phyloP scores from a whole-genome alignment of 2,113 vertebrate species.

The Crotalus horridus region DNA sequence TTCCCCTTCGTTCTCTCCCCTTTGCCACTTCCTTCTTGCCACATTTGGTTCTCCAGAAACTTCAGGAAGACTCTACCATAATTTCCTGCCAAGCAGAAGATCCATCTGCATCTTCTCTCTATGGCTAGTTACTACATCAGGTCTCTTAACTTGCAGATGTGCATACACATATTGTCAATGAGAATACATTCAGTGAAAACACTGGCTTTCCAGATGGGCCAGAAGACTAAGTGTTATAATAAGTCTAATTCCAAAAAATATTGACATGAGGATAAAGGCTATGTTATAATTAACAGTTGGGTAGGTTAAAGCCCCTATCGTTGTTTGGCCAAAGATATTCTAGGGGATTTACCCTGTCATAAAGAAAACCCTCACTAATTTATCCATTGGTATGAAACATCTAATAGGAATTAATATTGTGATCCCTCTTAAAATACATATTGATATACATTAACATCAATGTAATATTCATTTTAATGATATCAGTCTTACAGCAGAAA shows the following conservation, averaged over 20 bases:
- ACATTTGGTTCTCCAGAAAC: neutral
- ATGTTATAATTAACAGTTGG: neutral
- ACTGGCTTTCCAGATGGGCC: neutral
- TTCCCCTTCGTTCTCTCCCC: neutral
- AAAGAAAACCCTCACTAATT: neutral
- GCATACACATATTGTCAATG: neutral
- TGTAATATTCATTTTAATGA: neutral
- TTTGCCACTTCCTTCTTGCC: neutral
- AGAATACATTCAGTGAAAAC: neutral
- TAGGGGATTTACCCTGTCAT: neutral
- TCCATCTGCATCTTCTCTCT: neutral
- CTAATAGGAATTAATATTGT: neutral
- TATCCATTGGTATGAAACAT: neutral
- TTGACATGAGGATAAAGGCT: neutral
- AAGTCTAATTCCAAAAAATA: neutral
- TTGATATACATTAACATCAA: neutral
- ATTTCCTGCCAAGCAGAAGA: neutral
- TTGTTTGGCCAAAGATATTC: neutral
- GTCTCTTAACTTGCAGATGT: neutral
- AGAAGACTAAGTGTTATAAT: neutral
- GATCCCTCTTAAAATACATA: neutral
- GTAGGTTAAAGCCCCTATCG: neutral
- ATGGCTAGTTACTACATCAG: neutral
- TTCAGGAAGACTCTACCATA: neutral
- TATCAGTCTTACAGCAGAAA: neutral